These are phyloP conservation scores for Cheilosia urbana DNA, from an alignment of 2,888 invertebrate species.

Conservation along the genomic window DNA sequence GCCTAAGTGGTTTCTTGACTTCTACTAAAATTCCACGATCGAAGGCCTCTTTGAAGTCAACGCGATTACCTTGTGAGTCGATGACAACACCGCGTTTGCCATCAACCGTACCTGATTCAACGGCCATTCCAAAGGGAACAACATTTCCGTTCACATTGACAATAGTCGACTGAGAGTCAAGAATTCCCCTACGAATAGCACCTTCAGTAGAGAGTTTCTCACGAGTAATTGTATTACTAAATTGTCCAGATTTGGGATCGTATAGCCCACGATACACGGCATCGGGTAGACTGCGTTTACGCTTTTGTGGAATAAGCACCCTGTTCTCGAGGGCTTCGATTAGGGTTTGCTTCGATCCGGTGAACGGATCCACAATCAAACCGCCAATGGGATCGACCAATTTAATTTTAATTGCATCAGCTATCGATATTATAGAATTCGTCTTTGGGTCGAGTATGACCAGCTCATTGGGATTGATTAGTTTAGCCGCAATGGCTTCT, in stretches of 20 bases:
- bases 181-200: slow-evolving; percentile 92
- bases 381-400: slow-evolving; percentile 92
- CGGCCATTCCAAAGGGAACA: slow-evolving; percentile 92
- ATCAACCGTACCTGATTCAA: slow-evolving; percentile 91
- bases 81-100: slow-evolving; percentile 89
- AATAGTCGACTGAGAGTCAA: slow-evolving; percentile 93
- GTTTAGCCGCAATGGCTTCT: slow-evolving; percentile 89
- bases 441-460: slow-evolving; percentile 92
- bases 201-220: slow-evolving; percentile 92
- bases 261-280: slow-evolving; percentile 96
- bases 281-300: slow-evolving; percentile 93
- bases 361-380: slow-evolving; percentile 90
- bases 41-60: slow-evolving; percentile 93
- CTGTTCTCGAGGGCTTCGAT: slow-evolving; percentile 94
- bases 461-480: slow-evolving; percentile 90
- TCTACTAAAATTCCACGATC: slow-evolving; percentile 93
- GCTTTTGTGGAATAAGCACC: slow-evolving; percentile 91
- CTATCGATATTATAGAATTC: slow-evolving; percentile 91
- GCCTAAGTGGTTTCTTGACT: slow-evolving; percentile 91
- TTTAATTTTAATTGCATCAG: slow-evolving; percentile 90
- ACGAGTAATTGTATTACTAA: slow-evolving; percentile 91
- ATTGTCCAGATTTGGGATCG: slow-evolving; percentile 92
- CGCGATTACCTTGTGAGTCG: slow-evolving; percentile 86
- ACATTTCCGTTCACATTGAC: slow-evolving; percentile 92
- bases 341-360: slow-evolving; percentile 90